These are phyloP conservation scores for Drosophila truncata DNA, from an alignment of 1,140 invertebrate species.

Conservation along the genomic window DNA sequence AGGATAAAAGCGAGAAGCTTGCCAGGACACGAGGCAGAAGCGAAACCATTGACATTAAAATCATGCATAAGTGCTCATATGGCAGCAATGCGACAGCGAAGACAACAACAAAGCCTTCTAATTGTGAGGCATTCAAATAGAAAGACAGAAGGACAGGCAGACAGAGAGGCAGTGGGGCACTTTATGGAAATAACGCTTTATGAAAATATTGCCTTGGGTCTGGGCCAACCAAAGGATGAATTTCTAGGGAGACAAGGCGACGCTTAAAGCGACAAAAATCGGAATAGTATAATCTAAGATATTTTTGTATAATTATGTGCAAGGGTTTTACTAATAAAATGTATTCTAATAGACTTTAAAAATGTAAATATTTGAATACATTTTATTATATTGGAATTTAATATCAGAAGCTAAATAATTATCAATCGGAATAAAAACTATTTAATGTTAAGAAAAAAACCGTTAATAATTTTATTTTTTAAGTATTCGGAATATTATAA, in stretches of 20 bases:
- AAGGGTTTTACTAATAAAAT: neutral
- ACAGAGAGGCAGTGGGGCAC: constrained; percentile 6
- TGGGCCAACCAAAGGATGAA: constrained; percentile 5
- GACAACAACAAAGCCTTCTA: constrained; percentile 52
- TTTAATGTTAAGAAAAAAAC: neutral
- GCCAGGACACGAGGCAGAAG: constrained; percentile 32
- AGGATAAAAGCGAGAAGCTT: constrained; percentile 43
- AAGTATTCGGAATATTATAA: too few relatives aligned
- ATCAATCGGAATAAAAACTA: neutral
- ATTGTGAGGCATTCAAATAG: constrained; percentile 76
- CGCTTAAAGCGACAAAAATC: neutral
- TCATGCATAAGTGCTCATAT: constrained; percentile 83
- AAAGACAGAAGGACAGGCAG: constrained; percentile 46
- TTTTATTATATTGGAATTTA: neutral
- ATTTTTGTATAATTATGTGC: too few relatives aligned
- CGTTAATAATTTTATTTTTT: too few relatives aligned
- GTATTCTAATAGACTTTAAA: neutral
- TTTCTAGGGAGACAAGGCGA: constrained; percentile 25
- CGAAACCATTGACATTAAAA: constrained; percentile 84
- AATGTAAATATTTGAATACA: neutral
- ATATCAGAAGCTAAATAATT: too few relatives aligned
- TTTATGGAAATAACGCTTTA: constrained; percentile 1
- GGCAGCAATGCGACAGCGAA: constrained; percentile 68
- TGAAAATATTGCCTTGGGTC: neutral
- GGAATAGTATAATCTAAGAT: too few relatives aligned